Evolutionary conservation across 2,888 invertebrate genomes (phyloP).

Genomic region (Drosophila colorata): DNA sequence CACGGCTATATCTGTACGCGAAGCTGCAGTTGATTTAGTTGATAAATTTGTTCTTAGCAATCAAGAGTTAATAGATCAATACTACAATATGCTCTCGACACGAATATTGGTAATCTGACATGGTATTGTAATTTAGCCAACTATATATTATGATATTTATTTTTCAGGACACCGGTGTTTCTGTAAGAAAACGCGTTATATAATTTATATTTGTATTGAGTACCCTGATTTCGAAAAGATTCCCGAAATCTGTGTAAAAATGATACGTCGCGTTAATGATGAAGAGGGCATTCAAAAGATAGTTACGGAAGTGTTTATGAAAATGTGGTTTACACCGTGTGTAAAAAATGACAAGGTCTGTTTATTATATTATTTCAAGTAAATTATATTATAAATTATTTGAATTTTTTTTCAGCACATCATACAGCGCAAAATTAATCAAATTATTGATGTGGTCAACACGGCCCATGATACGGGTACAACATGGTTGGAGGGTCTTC

Average conservation of each 20-base stretch:
- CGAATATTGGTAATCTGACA: constrained; percentile 89
- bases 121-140: not conserved
- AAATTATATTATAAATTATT: not conserved
- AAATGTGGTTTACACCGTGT: constrained; percentile 99
- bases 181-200: constrained; percentile 99
- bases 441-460: constrained; percentile 98
- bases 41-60: constrained; percentile 99
- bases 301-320: constrained; percentile 99
- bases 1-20: constrained; percentile 98
- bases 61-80: constrained; percentile 98
- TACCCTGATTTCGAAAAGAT: constrained; percentile 98
- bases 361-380: not conserved
- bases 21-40: constrained; percentile 99
- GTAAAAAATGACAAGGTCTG: constrained; percentile 86
- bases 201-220: constrained; percentile 99
- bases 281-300: constrained; percentile 98
- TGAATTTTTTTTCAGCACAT: constrained; percentile 72
- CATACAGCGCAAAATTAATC: constrained; percentile 93
- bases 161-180: constrained; percentile 95
- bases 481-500: constrained; percentile 97
- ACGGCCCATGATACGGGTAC: constrained; percentile 95
- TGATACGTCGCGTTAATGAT: constrained; percentile 98
- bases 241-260: constrained; percentile 99
- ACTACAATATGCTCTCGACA: constrained; percentile 98
- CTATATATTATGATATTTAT: not conserved